Conservation (phyloP, 2,888 invertebrate genomes). For the Fissipunctia ypsillon region DNA sequence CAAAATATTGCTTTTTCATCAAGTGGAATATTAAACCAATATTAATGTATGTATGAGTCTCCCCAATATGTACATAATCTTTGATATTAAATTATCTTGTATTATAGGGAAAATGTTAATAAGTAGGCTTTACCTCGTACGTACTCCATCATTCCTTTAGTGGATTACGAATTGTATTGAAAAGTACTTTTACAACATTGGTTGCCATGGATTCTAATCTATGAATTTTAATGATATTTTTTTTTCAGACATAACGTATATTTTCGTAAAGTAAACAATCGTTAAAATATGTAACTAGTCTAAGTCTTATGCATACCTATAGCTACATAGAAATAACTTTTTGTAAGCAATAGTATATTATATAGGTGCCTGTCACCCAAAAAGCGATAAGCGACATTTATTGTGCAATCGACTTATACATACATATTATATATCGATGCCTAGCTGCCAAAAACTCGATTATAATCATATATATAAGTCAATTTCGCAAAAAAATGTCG, state of each 20-base stretch:
- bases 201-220: background rate
- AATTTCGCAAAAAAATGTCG: too few relatives aligned
- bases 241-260: background rate
- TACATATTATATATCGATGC: too few relatives aligned
- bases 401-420: too few relatives aligned
- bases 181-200: background rate
- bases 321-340: background rate
- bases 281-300: background rate
- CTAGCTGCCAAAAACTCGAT: too few relatives aligned
- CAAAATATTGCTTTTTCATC: background rate
- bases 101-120: background rate
- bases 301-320: background rate
- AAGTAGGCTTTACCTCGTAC: background rate
- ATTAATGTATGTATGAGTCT: slow-evolving; percentile 1
- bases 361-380: too few relatives aligned
- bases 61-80: background rate
- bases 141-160: background rate
- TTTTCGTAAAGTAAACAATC: background rate
- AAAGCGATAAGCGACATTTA: too few relatives aligned
- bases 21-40: background rate
- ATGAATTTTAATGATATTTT: background rate
- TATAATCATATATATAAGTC: too few relatives aligned
- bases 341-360: background rate
- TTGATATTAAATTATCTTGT: slow-evolving; percentile 15
- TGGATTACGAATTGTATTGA: background rate